Conservation (phyloP, 2,797 vertebrate genomes). For the Eutrigla gurnardus region DNA sequence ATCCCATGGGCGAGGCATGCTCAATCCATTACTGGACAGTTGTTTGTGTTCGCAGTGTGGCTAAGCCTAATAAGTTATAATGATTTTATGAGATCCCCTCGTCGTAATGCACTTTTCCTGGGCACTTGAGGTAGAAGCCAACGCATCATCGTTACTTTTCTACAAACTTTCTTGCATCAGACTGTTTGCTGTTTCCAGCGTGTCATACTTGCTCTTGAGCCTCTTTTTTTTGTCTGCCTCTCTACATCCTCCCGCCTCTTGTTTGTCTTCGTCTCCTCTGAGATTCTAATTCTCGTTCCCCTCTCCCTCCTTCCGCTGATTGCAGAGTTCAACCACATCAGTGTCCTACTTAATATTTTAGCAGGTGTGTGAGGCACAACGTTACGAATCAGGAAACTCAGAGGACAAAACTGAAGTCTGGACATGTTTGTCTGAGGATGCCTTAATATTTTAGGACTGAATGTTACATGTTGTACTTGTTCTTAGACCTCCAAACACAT, state of each 20-base stretch:
- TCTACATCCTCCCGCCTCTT: neutral
- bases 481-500: constrained; percentile 24
- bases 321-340: constrained; percentile 49
- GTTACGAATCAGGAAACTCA: constrained; percentile 8
- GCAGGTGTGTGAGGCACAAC: constrained; percentile 41
- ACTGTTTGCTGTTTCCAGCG: constrained; percentile 11
- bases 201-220: neutral
- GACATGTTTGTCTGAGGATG: constrained; percentile 26
- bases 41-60: constrained; percentile 64
- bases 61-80: constrained; percentile 59
- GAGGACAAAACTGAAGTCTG: constrained; percentile 5
- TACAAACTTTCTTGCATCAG: neutral
- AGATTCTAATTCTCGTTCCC: constrained; percentile 21
- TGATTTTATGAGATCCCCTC: constrained; percentile 56
- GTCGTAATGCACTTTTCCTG: constrained; percentile 30
- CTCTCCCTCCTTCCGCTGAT: constrained; percentile 18
- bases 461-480: constrained; percentile 16
- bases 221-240: neutral
- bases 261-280: constrained; percentile 18
- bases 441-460: constrained; percentile 58
- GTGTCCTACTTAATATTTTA: constrained; percentile 70
- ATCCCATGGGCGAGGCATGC: constrained; percentile 31
- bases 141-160: neutral
- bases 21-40: constrained; percentile 56
- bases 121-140: constrained; percentile 24